Percentiles rank a stretch among this genome's conserved stretches.
Evolutionary conservation across 1,140 invertebrate genomes (phyloP).

Genomic region (Druon quercuslanigerum): DNA sequence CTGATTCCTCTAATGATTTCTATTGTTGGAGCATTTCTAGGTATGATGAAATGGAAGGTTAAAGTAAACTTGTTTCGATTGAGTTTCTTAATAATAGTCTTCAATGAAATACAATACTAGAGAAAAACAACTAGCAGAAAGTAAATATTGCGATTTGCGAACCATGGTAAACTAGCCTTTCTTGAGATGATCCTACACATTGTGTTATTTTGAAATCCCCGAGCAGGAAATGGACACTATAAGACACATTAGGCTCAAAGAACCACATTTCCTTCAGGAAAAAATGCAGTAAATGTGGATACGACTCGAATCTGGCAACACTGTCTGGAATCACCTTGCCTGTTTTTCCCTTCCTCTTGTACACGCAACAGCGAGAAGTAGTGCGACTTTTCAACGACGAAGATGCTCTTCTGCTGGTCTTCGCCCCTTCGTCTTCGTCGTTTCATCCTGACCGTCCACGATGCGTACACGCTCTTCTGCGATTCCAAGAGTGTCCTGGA

Average conservation of each 20-base stretch:
- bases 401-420: conserved; percentile 26
- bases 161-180: too few species aligned
- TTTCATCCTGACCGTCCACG: conserved; percentile 10
- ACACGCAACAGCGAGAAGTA: conserved; percentile 27
- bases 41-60: neutral
- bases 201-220: too few species aligned
- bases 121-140: neutral
- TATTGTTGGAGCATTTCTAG: neutral
- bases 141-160: too few species aligned
- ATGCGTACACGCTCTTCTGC: conserved; percentile 39
- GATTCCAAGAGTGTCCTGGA: conserved; percentile 45
- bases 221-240: too few species aligned
- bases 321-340: conserved; percentile 13
- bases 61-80: neutral
- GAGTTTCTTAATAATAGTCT: neutral
- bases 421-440: conserved; percentile 30
- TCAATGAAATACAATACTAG: neutral
- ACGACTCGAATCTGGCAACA: conserved; percentile 13
- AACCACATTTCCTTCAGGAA: too few species aligned
- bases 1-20: neutral
- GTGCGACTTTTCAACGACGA: conserved; percentile 10
- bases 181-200: too few species aligned
- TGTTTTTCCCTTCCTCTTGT: conserved; percentile 18
- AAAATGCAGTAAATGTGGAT: too few species aligned
- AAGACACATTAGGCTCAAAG: too few species aligned